Evolutionary conservation across 30 jellyfish, hydroid and myxozoan genomes (phyloP).

Genomic region (Cassiopea andromeda): DNA sequence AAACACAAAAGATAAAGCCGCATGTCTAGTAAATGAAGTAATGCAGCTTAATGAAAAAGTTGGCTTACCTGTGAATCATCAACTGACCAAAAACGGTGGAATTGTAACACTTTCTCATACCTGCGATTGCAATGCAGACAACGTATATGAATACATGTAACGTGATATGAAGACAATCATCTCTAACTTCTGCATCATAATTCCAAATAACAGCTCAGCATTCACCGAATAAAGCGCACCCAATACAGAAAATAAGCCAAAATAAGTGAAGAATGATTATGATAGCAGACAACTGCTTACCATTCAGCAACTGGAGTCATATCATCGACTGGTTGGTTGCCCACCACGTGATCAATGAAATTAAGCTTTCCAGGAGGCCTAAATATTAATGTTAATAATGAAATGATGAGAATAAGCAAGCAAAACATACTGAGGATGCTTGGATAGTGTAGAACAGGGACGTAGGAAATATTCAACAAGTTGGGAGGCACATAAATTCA

Average conservation of each 20-base stretch:
- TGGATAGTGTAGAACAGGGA: too few relatives aligned
- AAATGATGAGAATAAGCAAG: too few relatives aligned
- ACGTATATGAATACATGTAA: neutral
- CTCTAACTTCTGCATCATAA: too few relatives aligned
- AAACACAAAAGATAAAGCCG: neutral
- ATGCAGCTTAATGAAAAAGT: too few relatives aligned
- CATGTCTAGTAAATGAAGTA: neutral
- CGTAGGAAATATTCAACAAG: too few relatives aligned
- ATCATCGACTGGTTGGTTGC: conserved; percentile 85
- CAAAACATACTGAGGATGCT: too few relatives aligned
- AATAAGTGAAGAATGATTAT: too few relatives aligned
- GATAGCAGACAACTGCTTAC: conserved; percentile 39
- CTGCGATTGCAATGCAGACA: neutral
- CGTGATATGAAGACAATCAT: too few relatives aligned
- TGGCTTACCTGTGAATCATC: conserved; percentile 83
- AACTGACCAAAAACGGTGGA: conserved; percentile 93
- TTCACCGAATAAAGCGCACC: too few relatives aligned
- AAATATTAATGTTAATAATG: neutral
- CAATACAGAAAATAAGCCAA: too few relatives aligned
- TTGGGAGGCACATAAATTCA: too few relatives aligned
- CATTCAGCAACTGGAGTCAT: conserved; percentile 91
- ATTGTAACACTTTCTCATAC: conserved; percentile 83
- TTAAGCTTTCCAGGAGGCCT: conserved; percentile 78
- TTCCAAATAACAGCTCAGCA: too few relatives aligned
- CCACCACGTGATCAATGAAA: conserved; percentile 91